These are phyloP conservation scores for Heterodera carotae DNA, from an alignment of 1,140 invertebrate genomes.

Conservation along the genomic window DNA sequence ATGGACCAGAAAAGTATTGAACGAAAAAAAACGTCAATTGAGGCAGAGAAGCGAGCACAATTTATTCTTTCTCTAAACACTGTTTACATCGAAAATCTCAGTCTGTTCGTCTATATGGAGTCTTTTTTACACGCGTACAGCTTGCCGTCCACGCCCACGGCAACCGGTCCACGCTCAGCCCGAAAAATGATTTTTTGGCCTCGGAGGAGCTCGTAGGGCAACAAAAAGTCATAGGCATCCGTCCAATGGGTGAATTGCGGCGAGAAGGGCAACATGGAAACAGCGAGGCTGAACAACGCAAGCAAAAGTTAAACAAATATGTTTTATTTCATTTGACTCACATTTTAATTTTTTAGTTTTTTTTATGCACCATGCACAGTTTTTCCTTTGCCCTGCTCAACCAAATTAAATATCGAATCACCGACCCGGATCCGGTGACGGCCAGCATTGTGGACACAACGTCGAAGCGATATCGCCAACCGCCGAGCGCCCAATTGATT, in stretches of 20 bases:
- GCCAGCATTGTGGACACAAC: slow-evolving; percentile 62
- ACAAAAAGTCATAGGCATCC: slow-evolving; percentile 58
- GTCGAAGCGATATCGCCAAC: slow-evolving; percentile 56
- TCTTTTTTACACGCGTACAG: slow-evolving; percentile 64
- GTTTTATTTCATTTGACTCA: neutral
- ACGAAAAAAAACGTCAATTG: no score
- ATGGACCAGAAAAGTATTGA: no score
- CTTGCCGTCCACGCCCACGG: slow-evolving; percentile 54
- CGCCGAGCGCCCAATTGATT: slow-evolving; percentile 53
- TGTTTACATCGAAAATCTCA: no score
- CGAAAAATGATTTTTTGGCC: slow-evolving; percentile 60
- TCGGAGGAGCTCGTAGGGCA: slow-evolving; percentile 49
- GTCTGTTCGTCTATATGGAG: slow-evolving; percentile 50
- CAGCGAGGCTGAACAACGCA: slow-evolving; percentile 57
- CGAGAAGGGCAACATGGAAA: slow-evolving; percentile 62
- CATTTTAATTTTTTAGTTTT: no score
- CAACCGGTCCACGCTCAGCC: slow-evolving; percentile 56
- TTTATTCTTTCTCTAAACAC: no score
- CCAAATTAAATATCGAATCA: no score
- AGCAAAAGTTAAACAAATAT: slow-evolving; percentile 12
- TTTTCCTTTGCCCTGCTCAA: no score
- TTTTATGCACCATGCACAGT: no score
- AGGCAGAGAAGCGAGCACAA: no score
- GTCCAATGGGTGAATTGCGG: slow-evolving; percentile 58
- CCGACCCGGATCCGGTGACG: slow-evolving; percentile 55